Evolutionary conservation across 2,888 invertebrate genomes (phyloP).

Genomic region (Notodonta ziczac): DNA sequence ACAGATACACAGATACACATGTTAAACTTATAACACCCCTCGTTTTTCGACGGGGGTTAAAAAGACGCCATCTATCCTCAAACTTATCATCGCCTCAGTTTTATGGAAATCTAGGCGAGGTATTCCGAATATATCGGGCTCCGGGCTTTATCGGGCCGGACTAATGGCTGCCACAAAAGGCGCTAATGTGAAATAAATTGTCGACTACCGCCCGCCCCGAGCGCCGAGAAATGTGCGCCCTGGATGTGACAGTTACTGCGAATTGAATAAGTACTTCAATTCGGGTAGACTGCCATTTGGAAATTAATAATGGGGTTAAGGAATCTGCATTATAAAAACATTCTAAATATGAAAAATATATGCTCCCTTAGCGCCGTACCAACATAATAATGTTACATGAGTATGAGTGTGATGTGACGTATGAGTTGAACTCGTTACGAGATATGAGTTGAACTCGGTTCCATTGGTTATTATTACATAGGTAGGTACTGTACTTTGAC

Average conservation of each 20-base stretch:
- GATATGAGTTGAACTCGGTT: too few relatives aligned
- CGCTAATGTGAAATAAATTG: slow-evolving; percentile 81
- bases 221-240: slow-evolving; percentile 20
- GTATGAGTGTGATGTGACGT: too few relatives aligned
- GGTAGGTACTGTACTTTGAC: too few relatives aligned
- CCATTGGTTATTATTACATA: too few relatives aligned
- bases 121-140: slow-evolving; percentile 47
- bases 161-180: slow-evolving; percentile 68
- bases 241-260: slow-evolving; percentile 25
- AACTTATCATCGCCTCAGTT: slow-evolving; percentile 32
- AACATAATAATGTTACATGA: too few relatives aligned
- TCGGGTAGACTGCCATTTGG: not conserved
- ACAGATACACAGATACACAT: too few relatives aligned
- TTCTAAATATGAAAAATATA: too few relatives aligned
- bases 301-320: not conserved
- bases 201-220: slow-evolving; percentile 52
- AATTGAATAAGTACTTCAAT: slow-evolving; percentile 1
- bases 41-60: too few relatives aligned
- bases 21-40: too few relatives aligned
- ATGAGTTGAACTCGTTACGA: too few relatives aligned
- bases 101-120: slow-evolving; percentile 49
- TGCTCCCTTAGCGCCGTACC: too few relatives aligned
- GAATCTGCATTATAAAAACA: too few relatives aligned
- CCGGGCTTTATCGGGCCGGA: slow-evolving; percentile 48
- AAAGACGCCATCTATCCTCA: slow-evolving; percentile 25